Evolutionary conservation across 2,797 vertebrate species (phyloP), one percentile per base, ranked within the genome.

Genomic region (Cheirogaleus major): DNA sequence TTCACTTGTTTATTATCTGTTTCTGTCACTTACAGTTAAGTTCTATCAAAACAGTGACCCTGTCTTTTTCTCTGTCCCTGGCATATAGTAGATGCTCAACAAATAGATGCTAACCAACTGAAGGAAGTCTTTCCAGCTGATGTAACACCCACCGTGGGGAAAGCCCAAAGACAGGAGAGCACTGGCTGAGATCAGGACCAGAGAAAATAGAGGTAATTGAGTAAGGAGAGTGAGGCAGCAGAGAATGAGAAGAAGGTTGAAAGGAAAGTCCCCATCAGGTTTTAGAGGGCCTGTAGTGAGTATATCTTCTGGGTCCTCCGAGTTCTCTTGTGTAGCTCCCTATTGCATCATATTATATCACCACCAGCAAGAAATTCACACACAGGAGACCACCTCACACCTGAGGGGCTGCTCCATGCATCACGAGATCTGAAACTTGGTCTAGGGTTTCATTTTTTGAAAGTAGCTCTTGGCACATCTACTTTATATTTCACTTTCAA

Each of bases 401-500:
- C 14, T 0, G 11, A 69, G 22, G 27, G 38, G 22, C 48, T 38
- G 27, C 17, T 45, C 38, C 3, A 13, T 7, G 18, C 7, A 52
- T 22, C 45, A 11, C 17, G 15, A 12, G 52, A n/a, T 55, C 80
- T 59, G 57, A 73, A 61, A 72, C 12, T n/a, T 43, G 43, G 17
- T 35, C 27, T 48, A 67, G 32, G 22, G 6, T 82, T 76, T 80
- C 22, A n/a, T 17, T 52, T 89, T 88, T 67, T 91, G 67, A 82
- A 92, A 91, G 52, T 32, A 73, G 41, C 20, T 95, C 59, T 96
- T 91, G 41, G 73, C 35, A 20, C 61, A 59, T 72, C 11, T 48
- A 59, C 61, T 94, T 79, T 94, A 43, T 65, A 75, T 91, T 70
- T 94, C 45, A 81, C 43, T 88, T 86, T 72, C 43, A 94, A 79